These are phyloP conservation scores for Otus sunia DNA, from an alignment of 2,113 vertebrate species.

Conservation along the genomic window DNA sequence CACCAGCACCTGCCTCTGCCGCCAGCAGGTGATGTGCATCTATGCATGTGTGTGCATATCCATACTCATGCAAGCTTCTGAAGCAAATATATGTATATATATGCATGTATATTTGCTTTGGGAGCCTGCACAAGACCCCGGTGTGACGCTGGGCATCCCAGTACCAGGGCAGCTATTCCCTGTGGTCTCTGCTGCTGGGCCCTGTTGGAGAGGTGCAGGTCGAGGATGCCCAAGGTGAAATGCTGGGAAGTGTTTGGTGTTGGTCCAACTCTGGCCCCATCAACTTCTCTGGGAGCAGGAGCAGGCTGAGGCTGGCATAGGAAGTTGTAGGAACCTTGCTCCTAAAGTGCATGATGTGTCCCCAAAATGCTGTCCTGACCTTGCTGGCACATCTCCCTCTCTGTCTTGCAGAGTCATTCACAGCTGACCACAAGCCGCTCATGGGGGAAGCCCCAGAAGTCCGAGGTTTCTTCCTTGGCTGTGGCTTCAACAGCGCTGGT, in stretches of 20 bases:
- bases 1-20: neutral
- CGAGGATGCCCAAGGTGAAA: neutral
- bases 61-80: neutral
- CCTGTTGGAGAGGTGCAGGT: neutral
- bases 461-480: slow-evolving; percentile 93
- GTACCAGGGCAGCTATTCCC: neutral
- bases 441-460: slow-evolving; percentile 95
- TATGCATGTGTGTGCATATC: accelerated
- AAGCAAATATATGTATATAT: neutral
- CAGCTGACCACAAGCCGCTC: slow-evolving; percentile 93
- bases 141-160: neutral
- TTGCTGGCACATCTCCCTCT: neutral
- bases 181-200: neutral
- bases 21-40: accelerated
- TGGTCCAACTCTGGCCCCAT: neutral
- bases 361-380: accelerated
- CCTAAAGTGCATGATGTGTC: accelerated
- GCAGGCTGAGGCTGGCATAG: accelerated
- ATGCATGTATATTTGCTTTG: neutral
- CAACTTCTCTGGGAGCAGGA: neutral
- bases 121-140: neutral
- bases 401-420: slow-evolving; percentile 87
- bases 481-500: slow-evolving; percentile 98
- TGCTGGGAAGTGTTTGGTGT: neutral
- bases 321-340: neutral